Conservation (phyloP, 1,140 invertebrate genomes). For the Drosophila lacteicornis region DNA sequence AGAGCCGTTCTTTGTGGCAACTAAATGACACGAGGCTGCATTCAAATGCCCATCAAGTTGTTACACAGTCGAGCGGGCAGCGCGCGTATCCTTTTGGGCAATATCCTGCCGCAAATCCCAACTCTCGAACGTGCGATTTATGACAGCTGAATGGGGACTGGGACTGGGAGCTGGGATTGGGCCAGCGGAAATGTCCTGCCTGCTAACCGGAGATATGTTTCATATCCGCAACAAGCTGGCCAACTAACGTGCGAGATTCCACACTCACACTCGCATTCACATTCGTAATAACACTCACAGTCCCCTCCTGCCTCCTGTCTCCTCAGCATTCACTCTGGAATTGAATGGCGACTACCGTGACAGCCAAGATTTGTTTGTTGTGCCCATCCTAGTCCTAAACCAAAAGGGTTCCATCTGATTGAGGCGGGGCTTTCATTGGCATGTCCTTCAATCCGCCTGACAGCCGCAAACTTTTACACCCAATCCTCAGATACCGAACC, state of each 20-base stretch:
- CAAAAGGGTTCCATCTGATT: constrained; percentile 63
- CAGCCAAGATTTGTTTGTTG: constrained; percentile 77
- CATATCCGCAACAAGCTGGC: constrained; percentile 77
- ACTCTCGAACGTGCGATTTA: constrained; percentile 66
- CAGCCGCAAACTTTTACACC: constrained; percentile 43
- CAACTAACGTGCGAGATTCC: constrained; percentile 49
- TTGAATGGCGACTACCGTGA: constrained; percentile 64
- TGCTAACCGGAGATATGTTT: constrained; percentile 84
- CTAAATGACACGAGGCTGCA: constrained; percentile 68
- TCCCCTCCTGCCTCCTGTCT: neutral
- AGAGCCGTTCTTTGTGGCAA: constrained; percentile 39
- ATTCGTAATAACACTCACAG: constrained; percentile 15
- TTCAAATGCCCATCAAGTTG: constrained; percentile 80
- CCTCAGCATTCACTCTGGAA: constrained; percentile 45
- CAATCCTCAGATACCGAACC: neutral
- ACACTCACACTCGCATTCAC: constrained; percentile 1
- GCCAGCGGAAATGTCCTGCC: constrained; percentile 82
- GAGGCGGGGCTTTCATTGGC: constrained; percentile 53
- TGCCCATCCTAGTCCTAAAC: constrained; percentile 23
- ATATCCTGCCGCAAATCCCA: constrained; percentile 74
- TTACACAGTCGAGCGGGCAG: constrained; percentile 65
- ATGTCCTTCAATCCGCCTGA: constrained; percentile 54
- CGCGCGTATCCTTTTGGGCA: constrained; percentile 72
- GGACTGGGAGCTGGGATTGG: neutral
- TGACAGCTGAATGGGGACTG: constrained; percentile 75